These are phyloP conservation scores for Ennomos fuscantarius DNA, from an alignment of 2,888 invertebrate genomes.

Conservation along the genomic window DNA sequence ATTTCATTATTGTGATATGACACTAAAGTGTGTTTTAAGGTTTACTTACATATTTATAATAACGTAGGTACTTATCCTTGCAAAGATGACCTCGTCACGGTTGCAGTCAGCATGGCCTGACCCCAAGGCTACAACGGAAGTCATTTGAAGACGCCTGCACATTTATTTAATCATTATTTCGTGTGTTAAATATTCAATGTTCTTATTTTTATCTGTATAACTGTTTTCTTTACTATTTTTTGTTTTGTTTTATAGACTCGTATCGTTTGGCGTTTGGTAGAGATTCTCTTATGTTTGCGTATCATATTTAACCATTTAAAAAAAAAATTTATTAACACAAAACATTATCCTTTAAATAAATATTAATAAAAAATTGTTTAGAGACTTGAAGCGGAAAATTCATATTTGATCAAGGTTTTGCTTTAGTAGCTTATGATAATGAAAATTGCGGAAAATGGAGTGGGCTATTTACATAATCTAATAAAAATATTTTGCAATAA, in stretches of 20 bases:
- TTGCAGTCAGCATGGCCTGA: conserved; percentile 35
- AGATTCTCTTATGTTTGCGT: too few relatives aligned
- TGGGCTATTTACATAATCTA: too few relatives aligned
- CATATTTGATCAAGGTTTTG: too few relatives aligned
- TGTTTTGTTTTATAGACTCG: background rate
- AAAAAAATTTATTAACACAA: too few relatives aligned
- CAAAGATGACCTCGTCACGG: conserved; percentile 45
- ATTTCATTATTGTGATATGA: conserved; percentile 3
- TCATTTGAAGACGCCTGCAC: conserved; percentile 25
- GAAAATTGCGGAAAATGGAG: too few relatives aligned
- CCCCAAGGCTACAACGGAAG: conserved; percentile 37
- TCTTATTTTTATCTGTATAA: background rate
- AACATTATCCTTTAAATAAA: too few relatives aligned
- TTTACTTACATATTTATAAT: background rate
- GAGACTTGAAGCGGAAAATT: too few relatives aligned
- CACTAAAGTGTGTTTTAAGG: background rate
- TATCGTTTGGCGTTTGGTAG: too few relatives aligned
- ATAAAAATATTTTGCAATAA: too few relatives aligned
- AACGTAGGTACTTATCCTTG: conserved; percentile 27
- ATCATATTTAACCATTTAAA: too few relatives aligned
- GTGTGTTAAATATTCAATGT: conserved; percentile 4
- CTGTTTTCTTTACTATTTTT: background rate
- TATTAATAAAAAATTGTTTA: too few relatives aligned
- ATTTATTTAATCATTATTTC: conserved; percentile 18
- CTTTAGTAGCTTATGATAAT: too few relatives aligned